Percentiles rank a stretch among this genome's conserved stretches.
These are phyloP conservation scores for Amblyopsis rosae DNA, from an alignment of 2,113 vertebrate species.

Conservation along the genomic window DNA sequence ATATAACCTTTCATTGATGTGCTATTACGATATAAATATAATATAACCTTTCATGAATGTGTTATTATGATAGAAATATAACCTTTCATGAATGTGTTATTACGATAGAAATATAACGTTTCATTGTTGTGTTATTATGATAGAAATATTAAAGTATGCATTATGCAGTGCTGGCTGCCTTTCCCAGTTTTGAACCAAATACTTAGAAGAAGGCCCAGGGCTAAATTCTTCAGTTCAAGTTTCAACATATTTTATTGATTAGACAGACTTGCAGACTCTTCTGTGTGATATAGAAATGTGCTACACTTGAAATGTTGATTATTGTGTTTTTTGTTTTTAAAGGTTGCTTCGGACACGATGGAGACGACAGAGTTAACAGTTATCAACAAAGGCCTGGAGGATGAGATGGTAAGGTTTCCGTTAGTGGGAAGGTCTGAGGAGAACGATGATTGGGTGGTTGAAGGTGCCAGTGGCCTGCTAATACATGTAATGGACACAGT, in stretches of 20 bases:
- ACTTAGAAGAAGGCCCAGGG: neutral
- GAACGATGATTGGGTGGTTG: too few relatives aligned
- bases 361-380: constrained; percentile 81
- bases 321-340: neutral
- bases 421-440: too few relatives aligned
- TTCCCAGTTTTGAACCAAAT: neutral
- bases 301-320: too few relatives aligned
- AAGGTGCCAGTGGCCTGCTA: too few relatives aligned
- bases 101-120: too few relatives aligned
- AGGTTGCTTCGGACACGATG: constrained; percentile 74
- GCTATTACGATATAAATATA: too few relatives aligned
- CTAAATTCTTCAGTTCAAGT: constrained; percentile 1
- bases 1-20: too few relatives aligned
- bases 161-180: neutral
- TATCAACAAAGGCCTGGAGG: constrained; percentile 86
- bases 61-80: too few relatives aligned
- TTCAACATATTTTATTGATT: neutral
- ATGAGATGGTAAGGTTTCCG: constrained; percentile 86
- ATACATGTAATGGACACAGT: too few relatives aligned
- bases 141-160: neutral
- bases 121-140: too few relatives aligned
- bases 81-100: too few relatives aligned
- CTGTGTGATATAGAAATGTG: neutral
- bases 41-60: too few relatives aligned
- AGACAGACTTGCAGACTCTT: neutral